These are phyloP conservation scores for Drosophila kuntzei DNA, from an alignment of 2,888 invertebrate species.

Conservation along the genomic window DNA sequence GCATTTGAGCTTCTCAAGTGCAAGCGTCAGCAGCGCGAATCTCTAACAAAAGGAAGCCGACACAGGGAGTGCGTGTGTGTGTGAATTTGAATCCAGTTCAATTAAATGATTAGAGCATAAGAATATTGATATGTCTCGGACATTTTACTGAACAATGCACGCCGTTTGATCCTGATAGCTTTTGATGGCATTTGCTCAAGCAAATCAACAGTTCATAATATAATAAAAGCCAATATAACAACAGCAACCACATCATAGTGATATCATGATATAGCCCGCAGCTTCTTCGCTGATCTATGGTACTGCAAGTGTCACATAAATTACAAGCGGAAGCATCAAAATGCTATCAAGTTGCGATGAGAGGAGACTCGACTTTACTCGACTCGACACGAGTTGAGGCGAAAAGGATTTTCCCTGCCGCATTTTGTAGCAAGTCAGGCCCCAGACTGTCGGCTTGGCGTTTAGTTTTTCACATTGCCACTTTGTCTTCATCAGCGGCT, in stretches of 20 bases:
- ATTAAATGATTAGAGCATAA: constrained; percentile 53
- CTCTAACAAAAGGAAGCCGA: constrained; percentile 38
- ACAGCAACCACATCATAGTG: constrained; percentile 13
- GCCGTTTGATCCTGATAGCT: constrained; percentile 37
- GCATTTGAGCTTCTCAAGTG: constrained; percentile 33
- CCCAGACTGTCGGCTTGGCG: constrained; percentile 57
- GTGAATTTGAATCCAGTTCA: constrained; percentile 17
- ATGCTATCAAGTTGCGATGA: constrained; percentile 65
- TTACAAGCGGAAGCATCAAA: constrained; percentile 81
- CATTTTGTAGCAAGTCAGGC: constrained; percentile 60
- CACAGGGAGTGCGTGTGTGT: background rate
- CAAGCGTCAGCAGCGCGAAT: constrained; percentile 18
- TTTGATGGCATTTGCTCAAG: constrained; percentile 62
- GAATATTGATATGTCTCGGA: constrained; percentile 9
- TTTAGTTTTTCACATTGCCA: constrained; percentile 78
- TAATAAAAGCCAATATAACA: constrained; percentile 56
- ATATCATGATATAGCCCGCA: constrained; percentile 49
- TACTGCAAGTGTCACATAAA: constrained; percentile 80
- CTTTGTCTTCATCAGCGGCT: constrained; percentile 75
- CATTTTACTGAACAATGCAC: constrained; percentile 16
- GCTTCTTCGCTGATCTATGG: constrained; percentile 72
- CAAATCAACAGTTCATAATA: constrained; percentile 63
- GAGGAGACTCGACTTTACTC: constrained; percentile 23
- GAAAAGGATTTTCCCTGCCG: constrained; percentile 71
- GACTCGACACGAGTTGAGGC: constrained; percentile 36